These are phyloP conservation scores for Engystomops pustulosus DNA, from an alignment of 2,113 vertebrate genomes.

Conservation along the genomic window DNA sequence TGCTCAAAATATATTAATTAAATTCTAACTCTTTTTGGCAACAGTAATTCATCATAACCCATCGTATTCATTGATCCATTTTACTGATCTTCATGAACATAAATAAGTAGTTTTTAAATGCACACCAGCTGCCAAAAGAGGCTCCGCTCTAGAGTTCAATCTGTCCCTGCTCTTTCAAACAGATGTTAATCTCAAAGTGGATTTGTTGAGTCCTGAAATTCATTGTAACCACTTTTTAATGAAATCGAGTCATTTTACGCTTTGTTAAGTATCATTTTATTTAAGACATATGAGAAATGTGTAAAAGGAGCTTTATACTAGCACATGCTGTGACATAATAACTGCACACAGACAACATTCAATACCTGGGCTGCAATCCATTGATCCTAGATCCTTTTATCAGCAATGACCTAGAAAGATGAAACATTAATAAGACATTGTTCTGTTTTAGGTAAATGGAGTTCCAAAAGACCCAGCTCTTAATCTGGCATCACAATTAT, in stretches of 20 bases:
- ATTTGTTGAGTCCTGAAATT: slow-evolving; percentile 30
- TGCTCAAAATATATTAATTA: slow-evolving; percentile 22
- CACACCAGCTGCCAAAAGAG: slow-evolving; percentile 32
- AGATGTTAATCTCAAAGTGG: slow-evolving; percentile 51
- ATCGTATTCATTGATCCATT: slow-evolving; percentile 40
- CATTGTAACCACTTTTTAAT: slow-evolving; percentile 1
- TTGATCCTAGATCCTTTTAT: background rate
- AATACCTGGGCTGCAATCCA: background rate
- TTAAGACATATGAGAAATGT: background rate
- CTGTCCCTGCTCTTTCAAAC: slow-evolving; percentile 36
- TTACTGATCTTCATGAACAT: slow-evolving; percentile 41
- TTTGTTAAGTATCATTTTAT: slow-evolving; percentile 6
- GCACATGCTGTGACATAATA: background rate
- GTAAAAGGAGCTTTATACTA: background rate
- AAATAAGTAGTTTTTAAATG: slow-evolving; percentile 52
- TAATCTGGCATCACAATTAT: background rate
- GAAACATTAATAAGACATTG: background rate
- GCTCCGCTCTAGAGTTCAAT: slow-evolving; percentile 13
- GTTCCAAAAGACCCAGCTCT: background rate
- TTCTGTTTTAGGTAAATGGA: background rate
- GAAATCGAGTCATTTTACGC: background rate
- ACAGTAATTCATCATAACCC: slow-evolving; percentile 24
- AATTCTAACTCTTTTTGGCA: slow-evolving; percentile 11
- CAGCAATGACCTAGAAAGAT: background rate
- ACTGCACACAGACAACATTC: background rate